Percentiles rank a stretch among this genome's conserved stretches.
phyloP scores from a whole-genome alignment of 2,113 vertebrate genomes.

The Grantiella picta region DNA sequence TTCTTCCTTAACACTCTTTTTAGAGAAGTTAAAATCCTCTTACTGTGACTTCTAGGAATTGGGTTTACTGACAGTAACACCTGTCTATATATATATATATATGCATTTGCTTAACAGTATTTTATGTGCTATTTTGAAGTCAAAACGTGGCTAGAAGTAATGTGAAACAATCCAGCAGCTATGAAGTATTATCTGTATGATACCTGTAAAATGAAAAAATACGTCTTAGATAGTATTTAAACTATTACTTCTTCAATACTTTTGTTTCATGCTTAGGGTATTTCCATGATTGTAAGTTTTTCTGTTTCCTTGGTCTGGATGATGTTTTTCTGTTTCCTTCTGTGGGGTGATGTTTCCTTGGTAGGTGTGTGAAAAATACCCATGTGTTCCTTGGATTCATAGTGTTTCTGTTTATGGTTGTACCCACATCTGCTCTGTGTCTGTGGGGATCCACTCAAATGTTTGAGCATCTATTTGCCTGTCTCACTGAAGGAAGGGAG shows the following conservation, averaged over 20 bases:
- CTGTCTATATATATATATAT: not conserved
- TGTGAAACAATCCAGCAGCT: not conserved
- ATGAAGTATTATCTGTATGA: not conserved
- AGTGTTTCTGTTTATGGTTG: not conserved
- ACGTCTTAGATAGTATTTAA: not conserved
- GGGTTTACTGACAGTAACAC: not conserved
- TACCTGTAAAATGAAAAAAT: not conserved
- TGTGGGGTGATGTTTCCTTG: not conserved
- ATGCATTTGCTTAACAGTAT: not conserved
- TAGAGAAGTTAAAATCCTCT: not conserved
- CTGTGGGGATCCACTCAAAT: fast-evolving
- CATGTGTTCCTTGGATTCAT: fast-evolving
- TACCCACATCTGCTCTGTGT: not conserved
- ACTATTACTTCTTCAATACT: not conserved
- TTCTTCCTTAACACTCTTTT: not conserved
- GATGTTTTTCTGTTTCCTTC: not conserved
- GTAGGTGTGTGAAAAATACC: not conserved
- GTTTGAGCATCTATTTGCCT: not conserved
- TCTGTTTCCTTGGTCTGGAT: not conserved
- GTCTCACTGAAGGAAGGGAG: not conserved
- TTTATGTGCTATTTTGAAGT: not conserved
- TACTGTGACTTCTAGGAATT: not conserved
- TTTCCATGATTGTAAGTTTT: not conserved
- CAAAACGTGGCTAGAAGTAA: not conserved
- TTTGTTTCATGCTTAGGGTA: not conserved